Base-by-base conservation (phyloP, 1,140 invertebrate genomes). In the Tribolium castaneum region DNA sequence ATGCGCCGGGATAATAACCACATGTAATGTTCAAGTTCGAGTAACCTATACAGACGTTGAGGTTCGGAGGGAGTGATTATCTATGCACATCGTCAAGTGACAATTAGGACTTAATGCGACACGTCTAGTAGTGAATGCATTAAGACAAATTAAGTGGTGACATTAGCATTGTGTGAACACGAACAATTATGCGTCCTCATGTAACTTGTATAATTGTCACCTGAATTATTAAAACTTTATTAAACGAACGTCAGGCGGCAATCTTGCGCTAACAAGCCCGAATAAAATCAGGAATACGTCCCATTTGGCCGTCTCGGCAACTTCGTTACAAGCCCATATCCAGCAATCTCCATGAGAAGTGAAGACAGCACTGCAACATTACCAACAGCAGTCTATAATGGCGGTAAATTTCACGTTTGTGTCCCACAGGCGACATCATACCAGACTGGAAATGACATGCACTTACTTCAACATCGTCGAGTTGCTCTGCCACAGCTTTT, bases 71-170 rank as follows among this genome's bases (percentile, higher is more conserved):
- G 39, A 16, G 66, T 77, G 56, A 77, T 77, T 77, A 70, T 72
- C 76, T 77, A 72, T 77, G 76, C 66, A 77, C 76, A 59, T 77
- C 76, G 54, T 72, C 76, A 77, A 77, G 66, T 77, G 76, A 77
- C 76, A 77, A 77, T 77, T 77, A 77, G 62, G 25, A 25, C 56
- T 51, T 72, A 35, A 70, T 70, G 59, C 35, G 59, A 72, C 51
- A 54, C 70, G 22, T 72, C 70, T 71, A 51, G 39, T 54, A 56
- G 59, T 70, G 75, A 77, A 77, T 77, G 75, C 66, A 59, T 77
- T 77, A 77, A 70, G 56, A 50, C 59, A 77, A 77, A 77, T 77
- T 77, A 77, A 77, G 75, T 77, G 75, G 75, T 34, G 75, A 66
- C 59, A 77, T 77, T 77, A 77, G 66, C 56, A 77, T 54, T 35